Evolutionary conservation across 2,113 vertebrate genomes (phyloP).

Genomic region (Hippopotamus amphibius): DNA sequence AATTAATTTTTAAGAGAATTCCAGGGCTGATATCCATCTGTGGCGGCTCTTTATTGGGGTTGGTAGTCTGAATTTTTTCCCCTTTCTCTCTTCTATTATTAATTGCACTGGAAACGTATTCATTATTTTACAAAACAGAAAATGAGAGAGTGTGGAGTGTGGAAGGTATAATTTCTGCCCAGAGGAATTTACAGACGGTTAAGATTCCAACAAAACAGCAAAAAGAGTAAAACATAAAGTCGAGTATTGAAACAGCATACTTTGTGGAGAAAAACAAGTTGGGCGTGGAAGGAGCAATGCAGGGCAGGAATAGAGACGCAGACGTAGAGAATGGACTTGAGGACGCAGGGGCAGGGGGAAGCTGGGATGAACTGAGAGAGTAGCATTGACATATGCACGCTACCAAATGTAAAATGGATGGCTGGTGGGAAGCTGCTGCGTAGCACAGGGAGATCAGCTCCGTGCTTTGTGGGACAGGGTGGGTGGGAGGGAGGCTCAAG

Average conservation of each 20-base stretch:
- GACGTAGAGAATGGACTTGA: background rate
- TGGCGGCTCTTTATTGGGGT: constrained; percentile 48
- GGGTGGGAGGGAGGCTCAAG: too few relatives aligned
- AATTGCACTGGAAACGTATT: constrained; percentile 66
- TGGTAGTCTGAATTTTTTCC: background rate
- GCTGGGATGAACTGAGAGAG: too few relatives aligned
- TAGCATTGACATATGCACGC: too few relatives aligned
- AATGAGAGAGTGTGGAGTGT: constrained; percentile 25
- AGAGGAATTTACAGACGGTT: constrained; percentile 67
- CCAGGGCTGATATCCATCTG: constrained; percentile 15
- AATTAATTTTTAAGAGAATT: constrained; percentile 75
- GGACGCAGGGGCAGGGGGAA: too few relatives aligned
- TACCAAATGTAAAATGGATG: too few relatives aligned
- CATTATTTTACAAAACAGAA: constrained; percentile 77
- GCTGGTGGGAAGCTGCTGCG: too few relatives aligned
- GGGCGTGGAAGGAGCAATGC: background rate
- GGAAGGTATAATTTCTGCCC: constrained; percentile 75
- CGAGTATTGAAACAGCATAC: background rate
- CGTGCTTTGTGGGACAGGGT: too few relatives aligned
- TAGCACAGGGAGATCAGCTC: too few relatives aligned
- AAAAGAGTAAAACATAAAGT: background rate
- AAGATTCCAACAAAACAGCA: constrained; percentile 48
- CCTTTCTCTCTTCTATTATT: constrained; percentile 72
- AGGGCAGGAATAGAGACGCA: too few relatives aligned
- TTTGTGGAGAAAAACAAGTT: background rate